Evolutionary conservation across 2,888 invertebrate species (phyloP), one percentile per base, ranked within the genome.

Genomic region (Helleia helle): DNA sequence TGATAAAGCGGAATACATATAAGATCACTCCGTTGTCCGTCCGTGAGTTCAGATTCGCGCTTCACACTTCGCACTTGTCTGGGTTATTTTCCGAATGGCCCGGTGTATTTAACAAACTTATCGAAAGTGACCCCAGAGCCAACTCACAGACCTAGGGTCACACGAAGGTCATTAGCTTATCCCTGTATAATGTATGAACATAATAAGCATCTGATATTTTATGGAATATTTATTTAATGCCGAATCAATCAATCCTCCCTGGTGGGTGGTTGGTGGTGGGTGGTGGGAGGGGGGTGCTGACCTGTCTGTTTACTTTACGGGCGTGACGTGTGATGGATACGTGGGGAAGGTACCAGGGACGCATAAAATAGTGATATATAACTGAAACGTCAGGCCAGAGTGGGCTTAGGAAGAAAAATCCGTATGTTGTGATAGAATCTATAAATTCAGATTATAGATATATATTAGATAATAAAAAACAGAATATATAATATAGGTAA

Each of bases 241-340:
- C 75, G 77, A 81, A 84, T 84, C 81, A 83, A 84, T 80, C 79
- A 77, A 75, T 71, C 13, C 56, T 48, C 51, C 38, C 38, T 48
- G 42, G 45, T 42, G 27, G 46, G n/a, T n/a, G n/a, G n/a, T n/a
- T n/a, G n/a, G n/a, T n/a, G 39, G 40, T 29, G 38, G 40, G 26
- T 25, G 38, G 47, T 40, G 42, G 37, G 44, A 39, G 38, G 43
- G 39, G 51, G 48, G 53, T 51, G 64, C 55, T 75, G 75, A 76
- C 76, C 76, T 71, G 68, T 74, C 74, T 71, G 70, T 72, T 71
- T 73, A 68, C 71, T 64, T 59, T 62, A 49, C 54, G 54, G 60
- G 55, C 55, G 41, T 70, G 73, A 73, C 68, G 65, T 42, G 50
- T 73, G 75, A 76, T 66, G 65, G 75, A 76, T 76, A 59, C 68